These are phyloP conservation scores for Chinchilla lanigera DNA, from an alignment of 2,113 vertebrate species.

Conservation along the genomic window DNA sequence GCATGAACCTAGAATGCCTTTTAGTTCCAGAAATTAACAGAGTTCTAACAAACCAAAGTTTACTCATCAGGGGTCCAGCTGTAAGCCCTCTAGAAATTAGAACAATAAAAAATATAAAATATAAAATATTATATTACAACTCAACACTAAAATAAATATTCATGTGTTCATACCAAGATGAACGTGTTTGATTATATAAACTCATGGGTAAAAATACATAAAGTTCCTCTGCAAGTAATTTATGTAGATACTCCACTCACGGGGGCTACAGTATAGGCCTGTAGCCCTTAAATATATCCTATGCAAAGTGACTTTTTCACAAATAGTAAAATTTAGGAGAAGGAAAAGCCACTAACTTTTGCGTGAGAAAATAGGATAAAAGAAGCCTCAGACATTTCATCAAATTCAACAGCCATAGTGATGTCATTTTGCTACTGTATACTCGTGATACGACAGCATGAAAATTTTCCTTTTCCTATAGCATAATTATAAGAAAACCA, in stretches of 20 bases:
- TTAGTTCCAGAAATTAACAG: background rate
- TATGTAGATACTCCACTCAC: background rate
- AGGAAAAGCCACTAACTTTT: background rate
- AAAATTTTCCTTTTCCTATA: background rate
- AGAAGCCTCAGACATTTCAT: background rate
- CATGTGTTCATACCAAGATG: background rate
- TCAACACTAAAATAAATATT: conserved; percentile 31
- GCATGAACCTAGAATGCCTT: background rate
- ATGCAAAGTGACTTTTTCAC: background rate
- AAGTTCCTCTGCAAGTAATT: background rate
- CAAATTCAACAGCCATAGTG: background rate
- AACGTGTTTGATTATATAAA: background rate
- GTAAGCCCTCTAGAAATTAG: background rate
- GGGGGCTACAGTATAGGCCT: background rate
- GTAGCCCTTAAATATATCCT: background rate
- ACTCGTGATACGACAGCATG: background rate
- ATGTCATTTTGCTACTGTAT: background rate
- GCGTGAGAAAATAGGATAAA: background rate
- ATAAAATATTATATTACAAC: conserved; percentile 35
- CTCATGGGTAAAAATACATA: background rate
- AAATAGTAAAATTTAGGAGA: background rate
- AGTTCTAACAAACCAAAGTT: background rate
- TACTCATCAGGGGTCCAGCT: background rate
- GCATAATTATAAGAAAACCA: background rate
- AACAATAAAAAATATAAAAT: background rate